Conservation (phyloP, 2,888 invertebrate genomes). For the Agrochola circellaris region DNA sequence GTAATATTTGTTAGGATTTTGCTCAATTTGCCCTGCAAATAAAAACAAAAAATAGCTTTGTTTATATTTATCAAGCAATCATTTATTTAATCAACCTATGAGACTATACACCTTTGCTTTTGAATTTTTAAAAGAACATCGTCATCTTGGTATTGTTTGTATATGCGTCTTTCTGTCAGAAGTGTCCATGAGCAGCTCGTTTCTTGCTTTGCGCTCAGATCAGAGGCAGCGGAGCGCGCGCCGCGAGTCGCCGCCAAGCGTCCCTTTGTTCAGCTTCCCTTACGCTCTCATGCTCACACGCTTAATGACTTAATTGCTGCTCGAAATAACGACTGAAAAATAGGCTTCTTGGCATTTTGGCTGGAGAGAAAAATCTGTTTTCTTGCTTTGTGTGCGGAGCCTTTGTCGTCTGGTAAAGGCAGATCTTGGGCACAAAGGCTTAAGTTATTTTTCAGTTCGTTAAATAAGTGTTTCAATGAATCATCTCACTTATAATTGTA, state of each 20-base stretch:
- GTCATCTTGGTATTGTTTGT: neutral
- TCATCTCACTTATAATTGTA: neutral
- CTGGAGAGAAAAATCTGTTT: slow-evolving; percentile 17
- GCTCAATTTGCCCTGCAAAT: neutral
- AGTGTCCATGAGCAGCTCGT: slow-evolving; percentile 22
- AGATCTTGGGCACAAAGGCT: slow-evolving; percentile 20
- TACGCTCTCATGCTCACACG: slow-evolving; percentile 53
- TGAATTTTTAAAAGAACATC: neutral
- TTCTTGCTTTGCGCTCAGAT: slow-evolving; percentile 36
- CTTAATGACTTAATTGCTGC: slow-evolving; percentile 66
- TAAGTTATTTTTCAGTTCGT: slow-evolving; percentile 33
- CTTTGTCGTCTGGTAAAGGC: slow-evolving; percentile 25
- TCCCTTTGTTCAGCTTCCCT: slow-evolving; percentile 57
- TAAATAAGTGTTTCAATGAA: slow-evolving; percentile 1
- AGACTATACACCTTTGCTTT: neutral
- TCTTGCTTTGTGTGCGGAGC: slow-evolving; percentile 28
- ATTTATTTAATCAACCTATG: slow-evolving; percentile 10
- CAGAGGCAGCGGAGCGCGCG: slow-evolving; percentile 37
- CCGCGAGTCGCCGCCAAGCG: slow-evolving; percentile 40
- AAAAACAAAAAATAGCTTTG: too few relatives aligned
- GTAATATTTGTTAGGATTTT: neutral
- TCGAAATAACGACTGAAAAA: slow-evolving; percentile 60
- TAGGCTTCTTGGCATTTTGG: slow-evolving; percentile 41
- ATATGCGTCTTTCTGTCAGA: neutral
- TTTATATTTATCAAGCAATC: slow-evolving; percentile 1